These are phyloP conservation scores for Equus quagga DNA, from an alignment of 2,113 vertebrate genomes.

Conservation along the genomic window DNA sequence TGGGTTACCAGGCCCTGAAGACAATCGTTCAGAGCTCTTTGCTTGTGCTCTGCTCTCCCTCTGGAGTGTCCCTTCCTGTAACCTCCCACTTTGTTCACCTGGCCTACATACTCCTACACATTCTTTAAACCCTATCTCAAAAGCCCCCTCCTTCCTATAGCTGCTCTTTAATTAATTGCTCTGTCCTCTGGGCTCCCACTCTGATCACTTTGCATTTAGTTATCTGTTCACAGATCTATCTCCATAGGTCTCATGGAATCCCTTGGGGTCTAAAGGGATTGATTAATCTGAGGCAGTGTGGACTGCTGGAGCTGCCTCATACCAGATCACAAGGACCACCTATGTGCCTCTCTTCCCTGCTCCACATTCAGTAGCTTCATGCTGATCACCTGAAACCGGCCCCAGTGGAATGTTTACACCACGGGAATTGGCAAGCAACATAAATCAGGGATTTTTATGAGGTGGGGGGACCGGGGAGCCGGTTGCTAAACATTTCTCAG, in stretches of 20 bases:
- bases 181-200: background rate
- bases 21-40: background rate
- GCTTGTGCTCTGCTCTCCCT: background rate
- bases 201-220: background rate
- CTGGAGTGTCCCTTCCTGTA: background rate
- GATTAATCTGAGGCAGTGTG: background rate
- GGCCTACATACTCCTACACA: background rate
- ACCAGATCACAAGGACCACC: accelerated
- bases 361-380: background rate
- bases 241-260: background rate
- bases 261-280: background rate
- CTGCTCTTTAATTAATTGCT: background rate
- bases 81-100: background rate
- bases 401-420: background rate
- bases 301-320: background rate
- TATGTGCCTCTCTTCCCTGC: background rate
- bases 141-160: background rate
- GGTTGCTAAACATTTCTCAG: background rate
- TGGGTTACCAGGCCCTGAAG: background rate
- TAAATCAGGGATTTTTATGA: background rate
- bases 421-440: background rate
- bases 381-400: background rate
- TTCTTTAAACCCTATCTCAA: background rate
- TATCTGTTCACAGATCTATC: no score
- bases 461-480: background rate